Percentiles rank a stretch among this genome's conserved stretches.
Conservation (phyloP, 2,888 invertebrate species). For the Thymelicus lineola region DNA sequence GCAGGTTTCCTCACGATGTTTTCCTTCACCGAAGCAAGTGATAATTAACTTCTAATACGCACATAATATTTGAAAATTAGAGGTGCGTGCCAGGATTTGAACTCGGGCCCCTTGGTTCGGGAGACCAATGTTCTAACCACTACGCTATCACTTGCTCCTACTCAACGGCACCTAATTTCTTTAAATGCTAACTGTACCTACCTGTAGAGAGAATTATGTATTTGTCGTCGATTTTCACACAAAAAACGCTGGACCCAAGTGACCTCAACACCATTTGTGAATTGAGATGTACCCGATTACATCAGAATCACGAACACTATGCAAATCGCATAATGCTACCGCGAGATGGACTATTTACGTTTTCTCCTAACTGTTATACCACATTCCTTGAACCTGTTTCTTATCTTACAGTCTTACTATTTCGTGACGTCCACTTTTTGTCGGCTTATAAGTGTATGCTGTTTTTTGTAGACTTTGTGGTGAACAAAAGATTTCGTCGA, state of each 20-base stretch:
- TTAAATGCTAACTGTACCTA: too few relatives aligned
- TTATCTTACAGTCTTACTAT: not conserved
- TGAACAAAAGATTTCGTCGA: not conserved
- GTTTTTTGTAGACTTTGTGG: not conserved
- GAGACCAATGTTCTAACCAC: too few relatives aligned
- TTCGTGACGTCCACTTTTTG: not conserved
- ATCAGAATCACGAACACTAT: not conserved
- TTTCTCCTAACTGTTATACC: conserved; percentile 1
- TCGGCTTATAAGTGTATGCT: not conserved
- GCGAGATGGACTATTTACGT: not conserved
- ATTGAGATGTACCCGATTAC: not conserved
- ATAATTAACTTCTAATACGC: too few relatives aligned
- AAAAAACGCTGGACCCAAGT: not conserved
- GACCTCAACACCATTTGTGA: not conserved
- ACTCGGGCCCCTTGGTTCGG: too few relatives aligned
- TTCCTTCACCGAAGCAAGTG: too few relatives aligned
- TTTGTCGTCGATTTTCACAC: not conserved
- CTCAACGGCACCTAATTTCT: too few relatives aligned
- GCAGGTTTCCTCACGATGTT: too few relatives aligned
- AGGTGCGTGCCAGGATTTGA: too few relatives aligned
- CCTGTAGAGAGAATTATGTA: too few relatives aligned
- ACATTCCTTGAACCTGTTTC: not conserved
- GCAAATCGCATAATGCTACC: not conserved
- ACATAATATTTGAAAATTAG: too few relatives aligned
- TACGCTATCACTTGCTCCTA: too few relatives aligned